These are phyloP conservation scores for Anoplopoma fimbria DNA, from an alignment of 2,113 vertebrate species.

Conservation along the genomic window DNA sequence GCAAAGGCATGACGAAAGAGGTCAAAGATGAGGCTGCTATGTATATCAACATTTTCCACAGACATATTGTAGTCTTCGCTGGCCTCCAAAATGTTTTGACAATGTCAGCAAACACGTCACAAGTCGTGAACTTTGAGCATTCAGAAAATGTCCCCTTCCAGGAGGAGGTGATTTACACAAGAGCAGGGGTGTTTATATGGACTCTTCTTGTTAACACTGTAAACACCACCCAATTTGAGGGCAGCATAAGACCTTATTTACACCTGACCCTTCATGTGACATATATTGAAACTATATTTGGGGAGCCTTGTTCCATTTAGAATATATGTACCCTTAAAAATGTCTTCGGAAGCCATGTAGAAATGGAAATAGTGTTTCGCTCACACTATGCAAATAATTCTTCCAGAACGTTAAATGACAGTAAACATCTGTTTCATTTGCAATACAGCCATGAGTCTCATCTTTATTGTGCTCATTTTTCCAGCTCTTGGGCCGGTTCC, in stretches of 20 bases:
- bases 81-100: background rate
- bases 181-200: too few species aligned
- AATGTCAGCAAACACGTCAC: background rate
- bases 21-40: background rate
- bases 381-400: constrained; percentile 47
- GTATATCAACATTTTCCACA: background rate
- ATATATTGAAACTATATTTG: background rate
- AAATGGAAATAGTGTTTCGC: background rate
- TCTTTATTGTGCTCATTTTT: constrained; percentile 40
- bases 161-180: too few species aligned
- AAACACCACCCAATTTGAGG: background rate
- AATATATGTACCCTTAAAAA: constrained; percentile 5
- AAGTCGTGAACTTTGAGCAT: background rate
- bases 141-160: background rate
- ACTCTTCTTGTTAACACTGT: too few species aligned
- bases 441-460: constrained; percentile 24
- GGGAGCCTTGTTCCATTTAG: constrained; percentile 3
- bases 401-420: constrained; percentile 39
- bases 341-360: background rate
- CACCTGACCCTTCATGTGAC: constrained; percentile 15
- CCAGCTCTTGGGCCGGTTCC: constrained; percentile 3
- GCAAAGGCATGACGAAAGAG: background rate
- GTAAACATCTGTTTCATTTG: constrained; percentile 54
- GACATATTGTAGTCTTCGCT: background rate
- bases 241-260: background rate